Evolutionary conservation across 2,888 invertebrate genomes (phyloP).

Genomic region (Lycocerus yunnanus): DNA sequence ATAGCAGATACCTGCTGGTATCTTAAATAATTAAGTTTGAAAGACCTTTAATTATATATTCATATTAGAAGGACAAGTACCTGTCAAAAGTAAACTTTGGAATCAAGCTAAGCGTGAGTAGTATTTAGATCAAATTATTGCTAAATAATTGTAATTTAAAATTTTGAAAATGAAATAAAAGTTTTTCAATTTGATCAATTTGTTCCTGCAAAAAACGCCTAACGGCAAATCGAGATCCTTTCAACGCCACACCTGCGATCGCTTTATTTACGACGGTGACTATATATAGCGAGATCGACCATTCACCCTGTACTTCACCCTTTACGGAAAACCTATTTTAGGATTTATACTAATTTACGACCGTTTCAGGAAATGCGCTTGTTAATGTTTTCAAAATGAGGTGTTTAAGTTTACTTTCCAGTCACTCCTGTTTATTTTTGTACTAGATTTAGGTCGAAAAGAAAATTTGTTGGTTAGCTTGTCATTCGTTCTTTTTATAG

Average conservation of each 20-base stretch:
- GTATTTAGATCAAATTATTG: background rate
- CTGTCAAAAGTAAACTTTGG: background rate
- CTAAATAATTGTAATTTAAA: background rate
- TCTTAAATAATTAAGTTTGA: background rate
- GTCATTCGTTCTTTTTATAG: background rate
- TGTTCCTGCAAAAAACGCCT: constrained; percentile 30
- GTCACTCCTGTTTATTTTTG: constrained; percentile 18
- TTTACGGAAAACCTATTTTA: constrained; percentile 35
- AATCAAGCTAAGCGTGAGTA: background rate
- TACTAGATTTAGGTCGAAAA: constrained; percentile 5
- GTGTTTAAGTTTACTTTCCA: constrained; percentile 20
- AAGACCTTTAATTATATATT: background rate
- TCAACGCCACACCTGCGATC: constrained; percentile 43
- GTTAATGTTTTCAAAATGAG: constrained; percentile 37
- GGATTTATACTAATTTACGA: constrained; percentile 41
- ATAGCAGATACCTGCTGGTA: background rate
- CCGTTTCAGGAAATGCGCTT: constrained; percentile 38
- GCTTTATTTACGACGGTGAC: constrained; percentile 41
- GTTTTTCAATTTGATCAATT: constrained; percentile 33
- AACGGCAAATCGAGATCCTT: constrained; percentile 36
- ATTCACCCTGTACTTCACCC: constrained; percentile 38
- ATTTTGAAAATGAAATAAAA: background rate
- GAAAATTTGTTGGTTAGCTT: background rate
- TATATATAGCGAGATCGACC: constrained; percentile 42
- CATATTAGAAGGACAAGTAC: background rate